Evolutionary conservation across 2,888 invertebrate species (phyloP).

Genomic region (Agrochola lychnidis): DNA sequence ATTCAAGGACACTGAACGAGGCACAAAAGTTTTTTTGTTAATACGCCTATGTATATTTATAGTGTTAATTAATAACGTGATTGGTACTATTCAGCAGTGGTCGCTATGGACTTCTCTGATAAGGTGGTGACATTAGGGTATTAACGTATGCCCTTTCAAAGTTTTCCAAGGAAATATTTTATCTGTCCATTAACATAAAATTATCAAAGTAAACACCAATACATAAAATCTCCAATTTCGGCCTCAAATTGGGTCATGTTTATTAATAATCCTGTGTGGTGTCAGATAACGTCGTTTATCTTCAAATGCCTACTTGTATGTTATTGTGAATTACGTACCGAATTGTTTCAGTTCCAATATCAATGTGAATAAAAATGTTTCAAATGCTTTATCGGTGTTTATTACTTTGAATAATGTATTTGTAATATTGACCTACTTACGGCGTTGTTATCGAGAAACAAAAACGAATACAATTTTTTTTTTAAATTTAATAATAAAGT

Average conservation of each 20-base stretch:
- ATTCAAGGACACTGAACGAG: no score
- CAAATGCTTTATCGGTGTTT: slow-evolving; percentile 56
- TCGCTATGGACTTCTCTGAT: background rate
- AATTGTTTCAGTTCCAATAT: slow-evolving; percentile 44
- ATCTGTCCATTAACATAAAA: slow-evolving; percentile 5
- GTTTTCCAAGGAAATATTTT: background rate
- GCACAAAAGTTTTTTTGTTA: no score
- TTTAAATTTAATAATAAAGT: slow-evolving; percentile 1
- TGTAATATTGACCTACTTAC: slow-evolving; percentile 60
- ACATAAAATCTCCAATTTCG: slow-evolving; percentile 41
- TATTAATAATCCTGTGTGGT: slow-evolving; percentile 53
- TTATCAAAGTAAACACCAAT: slow-evolving; percentile 24
- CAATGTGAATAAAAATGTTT: slow-evolving; percentile 38
- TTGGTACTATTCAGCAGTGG: background rate
- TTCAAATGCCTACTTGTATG: slow-evolving; percentile 44
- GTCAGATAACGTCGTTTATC: slow-evolving; percentile 62
- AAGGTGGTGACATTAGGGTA: background rate
- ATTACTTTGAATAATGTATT: slow-evolving; percentile 47
- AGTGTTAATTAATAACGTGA: background rate
- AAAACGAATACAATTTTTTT: background rate
- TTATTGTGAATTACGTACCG: slow-evolving; percentile 45
- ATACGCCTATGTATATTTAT: no score
- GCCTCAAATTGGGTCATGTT: slow-evolving; percentile 62
- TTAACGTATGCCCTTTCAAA: background rate
- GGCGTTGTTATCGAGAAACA: slow-evolving; percentile 19